Base-by-base conservation (phyloP, 2,888 invertebrate genomes). In the Chorisops tibialis region DNA sequence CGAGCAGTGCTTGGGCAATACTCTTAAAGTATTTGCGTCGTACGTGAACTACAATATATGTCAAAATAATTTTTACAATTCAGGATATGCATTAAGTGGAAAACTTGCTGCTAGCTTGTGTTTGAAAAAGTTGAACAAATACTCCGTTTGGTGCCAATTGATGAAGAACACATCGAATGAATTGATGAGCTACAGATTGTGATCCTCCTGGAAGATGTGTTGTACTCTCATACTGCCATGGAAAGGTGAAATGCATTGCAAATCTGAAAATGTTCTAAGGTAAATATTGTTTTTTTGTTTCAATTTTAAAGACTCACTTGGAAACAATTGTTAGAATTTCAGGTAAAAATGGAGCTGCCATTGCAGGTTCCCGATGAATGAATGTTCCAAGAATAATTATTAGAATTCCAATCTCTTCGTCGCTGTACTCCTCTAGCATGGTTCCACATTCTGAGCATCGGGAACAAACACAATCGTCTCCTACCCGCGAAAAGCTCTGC, bases 101-200 rank as follows among this genome's bases (percentile, higher is more conserved):
- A 41, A 11, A 5, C 70, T 71, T 76, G 93, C 93, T 91, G 67
- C 90, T 89, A 63, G 91, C 87, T 72, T 91, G 86, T 12, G 93
- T 93, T 77, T 94, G 88, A 77, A 98, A 96, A 74, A 99, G 87
- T 80, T 98, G 97, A 67, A 93, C 83, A 77, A 98, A 98, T 65
- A 99, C 91, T 67, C 96, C 96, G 78, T 98, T 96, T 0, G 96
- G 96, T 0, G 97, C 95, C 59, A 99, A 81, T 79, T 98, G 96
- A 75, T 99, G 98, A 59, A 99, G 82, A 65, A 95, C 91, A 75
- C 97, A 98, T 69, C 99, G 86, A 64, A 99, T 82, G 80, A 98
- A 96, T 80, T 99, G 99, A 75, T 96, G 89, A 19, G 97, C 97
- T 24, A 98, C 96, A 73, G 94, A 95, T 66, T 93, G 88, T 3